Evolutionary conservation across 2,797 vertebrate species (phyloP), one percentile per base, ranked within the genome.

Genomic region (Gobionotothen gibberifrons): DNA sequence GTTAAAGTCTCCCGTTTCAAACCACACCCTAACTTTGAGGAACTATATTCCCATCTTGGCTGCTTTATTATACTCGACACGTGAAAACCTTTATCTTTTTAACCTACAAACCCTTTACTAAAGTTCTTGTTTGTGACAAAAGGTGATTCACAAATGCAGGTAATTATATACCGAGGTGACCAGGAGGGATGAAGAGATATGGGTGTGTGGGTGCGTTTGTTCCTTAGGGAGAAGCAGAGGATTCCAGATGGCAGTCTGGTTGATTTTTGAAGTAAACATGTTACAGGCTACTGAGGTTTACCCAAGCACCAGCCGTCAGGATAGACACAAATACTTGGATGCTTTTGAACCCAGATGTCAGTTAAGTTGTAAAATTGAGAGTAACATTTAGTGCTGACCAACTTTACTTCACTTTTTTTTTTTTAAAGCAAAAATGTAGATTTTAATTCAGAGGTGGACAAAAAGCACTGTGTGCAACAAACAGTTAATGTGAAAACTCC

Each of bases 1-100:
- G 55, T 40, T 62, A 47, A 0, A 0, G 47, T 69, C 60, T 91
- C 70, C 9, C 3, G 4, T 89, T 90, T 83, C 87, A 61, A 79
- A 81, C 86, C 85, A 63, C 90, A 83, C 89, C 86, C 68, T 66
- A 5, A 12, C 11, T 26, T 5, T 5, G 0, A 1, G 26, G 26
- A 47, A 14, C 10, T 19, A 1, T 17, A 17, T 22, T 72, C 17
- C 8, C 15, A 13, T 65, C 0, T 2, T 53, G 4, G 21, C 39
- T 74, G 2, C 2, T 59, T 69, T 69, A 67, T 40, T 16, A 1
- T 44, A 12, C 26, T 36, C 36, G 4, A 46, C 29, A 69, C 29
- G n/a, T 22, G 2, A 51, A 16, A 43, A 9, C 26, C 19, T 14
- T 44, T 3, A 68, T 72, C 19, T 0, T 53, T 52, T 39, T 42